These are phyloP conservation scores for Volucella zonaria DNA, from an alignment of 2,888 invertebrate species.

Conservation along the genomic window DNA sequence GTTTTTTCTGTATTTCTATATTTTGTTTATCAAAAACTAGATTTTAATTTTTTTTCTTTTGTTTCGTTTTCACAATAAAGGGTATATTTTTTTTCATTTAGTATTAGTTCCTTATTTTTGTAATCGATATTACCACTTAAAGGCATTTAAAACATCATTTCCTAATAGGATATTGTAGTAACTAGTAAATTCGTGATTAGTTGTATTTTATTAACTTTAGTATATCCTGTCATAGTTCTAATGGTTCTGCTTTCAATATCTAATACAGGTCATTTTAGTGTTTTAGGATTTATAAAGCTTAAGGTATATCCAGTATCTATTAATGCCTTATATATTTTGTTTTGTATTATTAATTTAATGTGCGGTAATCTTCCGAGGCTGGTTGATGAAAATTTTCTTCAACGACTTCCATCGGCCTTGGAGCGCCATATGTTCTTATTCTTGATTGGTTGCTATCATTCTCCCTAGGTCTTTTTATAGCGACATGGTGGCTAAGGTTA, in stretches of 20 bases:
- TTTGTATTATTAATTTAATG: neutral
- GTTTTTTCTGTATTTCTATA: too few species aligned
- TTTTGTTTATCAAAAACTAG: too few species aligned
- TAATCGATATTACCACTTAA: neutral
- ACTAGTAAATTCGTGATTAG: neutral
- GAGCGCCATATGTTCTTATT: slow-evolving; percentile 8
- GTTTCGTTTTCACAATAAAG: slow-evolving; percentile 3
- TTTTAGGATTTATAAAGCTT: slow-evolving; percentile 5
- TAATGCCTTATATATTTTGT: slow-evolving; percentile 15
- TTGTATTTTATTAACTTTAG: slow-evolving; percentile 9
- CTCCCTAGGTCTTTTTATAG: slow-evolving; percentile 25
- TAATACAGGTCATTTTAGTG: neutral
- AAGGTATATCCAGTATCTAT: too few species aligned
- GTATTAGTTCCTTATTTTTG: neutral
- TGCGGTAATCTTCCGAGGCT: too few species aligned
- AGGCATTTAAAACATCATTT: neutral
- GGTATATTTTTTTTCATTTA: neutral
- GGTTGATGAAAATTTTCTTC: slow-evolving; percentile 13
- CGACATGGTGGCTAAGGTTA: too few species aligned
- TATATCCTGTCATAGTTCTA: slow-evolving; percentile 8
- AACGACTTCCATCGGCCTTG: neutral
- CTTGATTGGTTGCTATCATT: slow-evolving; percentile 8
- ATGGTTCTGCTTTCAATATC: slow-evolving; percentile 10
- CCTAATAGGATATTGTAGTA: neutral
- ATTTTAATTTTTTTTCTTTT: too few species aligned